These are phyloP conservation scores for Aleiodes sp. DNA, from an alignment of 1,140 invertebrate genomes.

Conservation along the genomic window DNA sequence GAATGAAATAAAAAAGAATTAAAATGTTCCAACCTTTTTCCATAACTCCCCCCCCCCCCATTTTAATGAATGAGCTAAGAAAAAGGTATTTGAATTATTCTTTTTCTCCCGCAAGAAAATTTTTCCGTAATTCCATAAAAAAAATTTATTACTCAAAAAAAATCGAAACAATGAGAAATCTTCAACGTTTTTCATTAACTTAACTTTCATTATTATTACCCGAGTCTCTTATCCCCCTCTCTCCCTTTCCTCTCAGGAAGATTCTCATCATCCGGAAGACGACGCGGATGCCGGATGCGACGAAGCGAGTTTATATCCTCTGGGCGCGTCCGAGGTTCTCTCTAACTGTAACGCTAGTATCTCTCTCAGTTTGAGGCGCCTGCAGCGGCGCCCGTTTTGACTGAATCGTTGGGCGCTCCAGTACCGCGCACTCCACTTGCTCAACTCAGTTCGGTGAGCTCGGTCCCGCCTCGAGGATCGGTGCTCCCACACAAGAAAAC, in stretches of 20 bases:
- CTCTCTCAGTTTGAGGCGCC: conserved; percentile 37
- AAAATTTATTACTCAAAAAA: too few species aligned
- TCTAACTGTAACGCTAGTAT: neutral
- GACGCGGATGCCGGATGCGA: conserved; percentile 26
- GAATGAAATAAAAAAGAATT: too few species aligned
- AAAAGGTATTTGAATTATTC: too few species aligned
- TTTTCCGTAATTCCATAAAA: too few species aligned
- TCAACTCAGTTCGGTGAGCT: conserved; percentile 55
- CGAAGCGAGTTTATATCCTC: conserved; percentile 27
- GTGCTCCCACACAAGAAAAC: neutral
- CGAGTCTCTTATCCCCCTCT: neutral
- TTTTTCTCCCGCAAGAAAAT: too few species aligned
- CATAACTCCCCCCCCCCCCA: too few species aligned
- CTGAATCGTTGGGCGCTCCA: conserved; percentile 48
- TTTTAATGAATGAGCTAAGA: too few species aligned
- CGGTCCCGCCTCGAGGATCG: conserved; percentile 40
- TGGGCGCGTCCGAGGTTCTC: conserved; percentile 17
- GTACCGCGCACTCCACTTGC: conserved; percentile 43
- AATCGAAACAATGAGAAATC: too few species aligned
- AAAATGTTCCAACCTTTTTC: too few species aligned
- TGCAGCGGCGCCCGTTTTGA: conserved; percentile 39
- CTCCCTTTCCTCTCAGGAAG: neutral
- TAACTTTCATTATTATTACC: too few species aligned
- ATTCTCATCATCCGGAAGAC: conserved; percentile 30
- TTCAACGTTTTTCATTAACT: too few species aligned